Conservation (phyloP, 2,113 vertebrate species). For the Corapipo altera region DNA sequence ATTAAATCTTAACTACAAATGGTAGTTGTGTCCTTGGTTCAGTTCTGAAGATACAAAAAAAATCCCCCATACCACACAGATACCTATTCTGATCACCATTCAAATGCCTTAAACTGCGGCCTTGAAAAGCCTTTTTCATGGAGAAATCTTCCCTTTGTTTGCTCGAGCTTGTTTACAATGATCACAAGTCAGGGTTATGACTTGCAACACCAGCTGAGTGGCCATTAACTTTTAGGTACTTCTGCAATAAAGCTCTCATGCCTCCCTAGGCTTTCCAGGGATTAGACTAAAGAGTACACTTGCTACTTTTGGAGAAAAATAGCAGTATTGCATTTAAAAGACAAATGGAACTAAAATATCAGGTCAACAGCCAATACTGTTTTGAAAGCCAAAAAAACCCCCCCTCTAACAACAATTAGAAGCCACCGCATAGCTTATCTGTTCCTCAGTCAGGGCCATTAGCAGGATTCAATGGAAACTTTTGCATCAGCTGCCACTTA, state of each 20-base stretch:
- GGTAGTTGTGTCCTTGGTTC: background rate
- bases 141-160: background rate
- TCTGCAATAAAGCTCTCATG: background rate
- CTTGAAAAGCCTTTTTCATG: background rate
- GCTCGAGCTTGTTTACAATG: background rate
- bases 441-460: background rate
- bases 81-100: background rate
- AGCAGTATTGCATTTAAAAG: background rate
- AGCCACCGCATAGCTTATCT: background rate
- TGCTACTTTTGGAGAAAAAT: rapidly evolving
- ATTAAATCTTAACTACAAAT: background rate
- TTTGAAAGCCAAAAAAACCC: background rate
- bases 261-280: background rate
- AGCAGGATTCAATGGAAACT: background rate
- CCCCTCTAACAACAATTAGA: background rate
- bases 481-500: background rate
- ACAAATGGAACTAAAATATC: background rate
- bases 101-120: background rate
- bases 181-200: background rate
- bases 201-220: background rate
- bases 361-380: background rate
- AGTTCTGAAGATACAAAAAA: background rate
- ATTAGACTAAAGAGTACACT: background rate
- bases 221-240: background rate
- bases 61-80: rapidly evolving